A percentile compares a stretch with the other conserved stretches of the same genome.
These are phyloP conservation scores for Antedon mediterranea DNA, from an alignment of 53 echinoderm and acorn worm species.

Conservation along the genomic window DNA sequence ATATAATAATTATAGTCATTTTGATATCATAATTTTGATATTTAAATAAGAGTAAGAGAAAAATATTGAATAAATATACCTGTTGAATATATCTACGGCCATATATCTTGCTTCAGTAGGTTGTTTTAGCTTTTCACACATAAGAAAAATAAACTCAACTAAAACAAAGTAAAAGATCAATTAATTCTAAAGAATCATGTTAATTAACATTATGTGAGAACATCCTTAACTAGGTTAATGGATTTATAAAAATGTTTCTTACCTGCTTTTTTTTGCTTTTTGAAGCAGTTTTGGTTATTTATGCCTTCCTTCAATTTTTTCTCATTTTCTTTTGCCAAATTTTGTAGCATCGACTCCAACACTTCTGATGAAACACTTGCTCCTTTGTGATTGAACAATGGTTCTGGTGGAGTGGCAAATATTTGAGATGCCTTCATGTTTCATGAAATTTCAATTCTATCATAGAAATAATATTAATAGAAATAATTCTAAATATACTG, in stretches of 20 bases:
- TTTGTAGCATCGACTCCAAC: constrained; percentile 42
- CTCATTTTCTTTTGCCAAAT: constrained; percentile 42
- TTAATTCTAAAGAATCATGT: not conserved
- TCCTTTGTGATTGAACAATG: constrained; percentile 48
- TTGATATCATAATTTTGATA: too few species aligned
- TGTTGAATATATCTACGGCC: constrained; percentile 72
- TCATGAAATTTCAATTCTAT: not conserved
- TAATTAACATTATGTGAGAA: not conserved
- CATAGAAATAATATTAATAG: not conserved
- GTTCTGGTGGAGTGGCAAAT: constrained; percentile 68
- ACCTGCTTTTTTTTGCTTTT: not conserved
- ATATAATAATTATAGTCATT: too few species aligned
- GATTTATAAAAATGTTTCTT: not conserved
- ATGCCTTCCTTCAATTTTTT: constrained; percentile 14
- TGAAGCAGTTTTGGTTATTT: constrained; percentile 33
- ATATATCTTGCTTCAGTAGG: constrained; percentile 41
- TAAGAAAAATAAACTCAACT: constrained; percentile 47
- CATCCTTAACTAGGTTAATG: not conserved
- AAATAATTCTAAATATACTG: too few species aligned
- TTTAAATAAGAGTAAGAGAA: too few species aligned
- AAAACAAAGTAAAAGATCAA: not conserved
- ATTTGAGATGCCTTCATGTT: constrained; percentile 3
- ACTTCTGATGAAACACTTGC: constrained; percentile 38
- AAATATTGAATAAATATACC: constrained; percentile 13
- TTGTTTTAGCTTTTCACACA: constrained; percentile 50